Evolutionary conservation across 2,888 invertebrate genomes (phyloP).

Genomic region (Acrocera orbiculus): DNA sequence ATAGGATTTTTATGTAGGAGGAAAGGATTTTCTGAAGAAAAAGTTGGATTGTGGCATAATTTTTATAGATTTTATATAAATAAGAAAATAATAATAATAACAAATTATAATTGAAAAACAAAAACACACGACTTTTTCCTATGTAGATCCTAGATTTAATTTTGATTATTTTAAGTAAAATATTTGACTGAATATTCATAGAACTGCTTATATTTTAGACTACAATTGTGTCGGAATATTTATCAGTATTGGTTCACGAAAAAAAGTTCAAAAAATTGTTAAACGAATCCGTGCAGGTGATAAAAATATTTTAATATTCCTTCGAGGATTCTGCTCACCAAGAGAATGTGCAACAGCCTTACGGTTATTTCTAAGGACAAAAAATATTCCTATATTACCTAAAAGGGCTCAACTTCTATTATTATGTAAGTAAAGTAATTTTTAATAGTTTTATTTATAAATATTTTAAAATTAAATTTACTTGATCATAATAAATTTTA

Average conservation of each 20-base stretch:
- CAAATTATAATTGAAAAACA: too few species aligned
- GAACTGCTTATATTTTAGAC: conserved; percentile 6
- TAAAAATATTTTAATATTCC: conserved; percentile 7
- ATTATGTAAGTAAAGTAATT: conserved; percentile 3
- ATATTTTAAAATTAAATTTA: not conserved
- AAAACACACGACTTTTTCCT: too few species aligned
- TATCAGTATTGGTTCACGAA: conserved; percentile 9
- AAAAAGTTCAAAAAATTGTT: conserved; percentile 8
- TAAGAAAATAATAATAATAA: too few species aligned
- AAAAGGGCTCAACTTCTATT: conserved; percentile 9
- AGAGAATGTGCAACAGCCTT: conserved; percentile 12
- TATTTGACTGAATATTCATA: not conserved
- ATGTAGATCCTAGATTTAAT: too few species aligned
- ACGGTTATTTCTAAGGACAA: conserved; percentile 7
- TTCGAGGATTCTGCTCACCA: conserved; percentile 7
- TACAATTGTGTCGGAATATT: conserved; percentile 9
- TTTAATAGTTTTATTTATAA: not conserved
- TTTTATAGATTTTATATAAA: too few species aligned
- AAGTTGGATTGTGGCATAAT: too few species aligned
- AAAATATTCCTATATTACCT: conserved; percentile 9
- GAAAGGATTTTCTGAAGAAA: too few species aligned
- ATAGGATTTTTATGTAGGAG: too few species aligned
- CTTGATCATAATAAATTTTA: not conserved
- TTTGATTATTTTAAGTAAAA: not conserved
- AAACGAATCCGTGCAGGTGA: conserved; percentile 10